Evolutionary conservation across 2,888 invertebrate species (phyloP).

Genomic region (Drosophila pegasa): DNA sequence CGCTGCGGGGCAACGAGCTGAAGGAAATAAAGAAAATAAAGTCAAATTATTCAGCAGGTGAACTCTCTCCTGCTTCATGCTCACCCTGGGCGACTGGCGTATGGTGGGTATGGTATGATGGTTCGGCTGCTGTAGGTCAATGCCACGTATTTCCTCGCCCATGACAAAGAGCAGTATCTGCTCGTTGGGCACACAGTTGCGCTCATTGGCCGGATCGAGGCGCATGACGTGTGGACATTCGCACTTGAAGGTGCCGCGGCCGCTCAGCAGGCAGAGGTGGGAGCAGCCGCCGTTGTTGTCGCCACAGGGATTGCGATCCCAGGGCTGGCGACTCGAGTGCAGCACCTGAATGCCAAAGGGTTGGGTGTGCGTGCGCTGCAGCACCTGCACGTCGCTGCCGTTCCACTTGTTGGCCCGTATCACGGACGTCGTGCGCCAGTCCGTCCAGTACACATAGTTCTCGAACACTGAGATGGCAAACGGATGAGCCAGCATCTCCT

Average conservation of each 20-base stretch:
- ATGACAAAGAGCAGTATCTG: slow-evolving; percentile 91
- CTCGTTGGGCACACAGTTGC: slow-evolving; percentile 88
- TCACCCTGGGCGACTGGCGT: slow-evolving; percentile 85
- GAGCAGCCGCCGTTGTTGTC: slow-evolving; percentile 91
- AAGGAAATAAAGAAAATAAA: neutral
- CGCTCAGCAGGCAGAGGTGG: slow-evolving; percentile 91
- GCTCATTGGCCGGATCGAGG: slow-evolving; percentile 87
- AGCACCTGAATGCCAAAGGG: slow-evolving; percentile 95
- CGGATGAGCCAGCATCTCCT: slow-evolving; percentile 92
- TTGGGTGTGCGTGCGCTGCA: slow-evolving; percentile 93
- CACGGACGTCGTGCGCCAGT: slow-evolving; percentile 95
- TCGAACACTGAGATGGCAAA: slow-evolving; percentile 95
- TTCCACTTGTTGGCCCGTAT: slow-evolving; percentile 95
- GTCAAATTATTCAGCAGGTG: neutral
- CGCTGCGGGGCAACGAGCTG: slow-evolving; percentile 89
- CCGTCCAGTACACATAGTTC: slow-evolving; percentile 96
- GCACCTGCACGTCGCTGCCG: slow-evolving; percentile 90
- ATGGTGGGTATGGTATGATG: slow-evolving; percentile 93
- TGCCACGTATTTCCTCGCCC: slow-evolving; percentile 92
- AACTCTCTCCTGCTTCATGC: neutral
- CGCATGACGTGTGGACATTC: slow-evolving; percentile 96
- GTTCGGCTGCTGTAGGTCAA: slow-evolving; percentile 91
- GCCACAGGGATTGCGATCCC: slow-evolving; percentile 88
- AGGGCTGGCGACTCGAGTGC: slow-evolving; percentile 91
- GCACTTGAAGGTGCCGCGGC: slow-evolving; percentile 88